These are phyloP conservation scores for Euura saliciscinereae DNA, from an alignment of 1,140 invertebrate species.

Conservation along the genomic window DNA sequence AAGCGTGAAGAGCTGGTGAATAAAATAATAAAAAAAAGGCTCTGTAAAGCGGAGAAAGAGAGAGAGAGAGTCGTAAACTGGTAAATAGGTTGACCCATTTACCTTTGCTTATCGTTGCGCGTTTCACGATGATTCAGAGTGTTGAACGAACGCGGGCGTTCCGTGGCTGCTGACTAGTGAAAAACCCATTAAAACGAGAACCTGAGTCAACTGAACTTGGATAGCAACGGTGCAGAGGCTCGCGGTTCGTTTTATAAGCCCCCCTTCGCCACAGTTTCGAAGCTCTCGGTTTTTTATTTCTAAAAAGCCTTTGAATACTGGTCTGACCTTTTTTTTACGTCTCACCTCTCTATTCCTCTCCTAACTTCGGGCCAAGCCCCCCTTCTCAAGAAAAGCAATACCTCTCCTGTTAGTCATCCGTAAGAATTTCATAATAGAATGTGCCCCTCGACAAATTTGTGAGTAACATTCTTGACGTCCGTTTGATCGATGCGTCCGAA, in stretches of 20 bases:
- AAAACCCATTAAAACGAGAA: not conserved
- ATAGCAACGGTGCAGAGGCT: not conserved
- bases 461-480: constrained; percentile 28
- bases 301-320: too few relatives aligned
- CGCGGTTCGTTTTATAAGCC: too few relatives aligned
- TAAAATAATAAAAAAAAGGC: not conserved
- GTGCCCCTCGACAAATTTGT: constrained; percentile 40
- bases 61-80: not conserved
- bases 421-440: constrained; percentile 39
- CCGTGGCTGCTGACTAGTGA: not conserved
- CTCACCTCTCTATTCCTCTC: too few relatives aligned
- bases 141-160: not conserved
- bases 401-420: constrained; percentile 31
- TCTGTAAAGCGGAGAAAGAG: not conserved
- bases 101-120: not conserved
- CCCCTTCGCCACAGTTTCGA: too few relatives aligned
- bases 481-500: not conserved
- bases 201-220: not conserved
- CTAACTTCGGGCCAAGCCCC: too few relatives aligned
- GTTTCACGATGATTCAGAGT: not conserved
- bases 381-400: too few relatives aligned
- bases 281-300: too few relatives aligned
- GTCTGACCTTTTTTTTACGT: too few relatives aligned
- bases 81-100: constrained; percentile 7
- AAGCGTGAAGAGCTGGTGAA: not conserved